phyloP scores from a whole-genome alignment of 2,888 invertebrate genomes.

The Leptothorax acervorum region DNA sequence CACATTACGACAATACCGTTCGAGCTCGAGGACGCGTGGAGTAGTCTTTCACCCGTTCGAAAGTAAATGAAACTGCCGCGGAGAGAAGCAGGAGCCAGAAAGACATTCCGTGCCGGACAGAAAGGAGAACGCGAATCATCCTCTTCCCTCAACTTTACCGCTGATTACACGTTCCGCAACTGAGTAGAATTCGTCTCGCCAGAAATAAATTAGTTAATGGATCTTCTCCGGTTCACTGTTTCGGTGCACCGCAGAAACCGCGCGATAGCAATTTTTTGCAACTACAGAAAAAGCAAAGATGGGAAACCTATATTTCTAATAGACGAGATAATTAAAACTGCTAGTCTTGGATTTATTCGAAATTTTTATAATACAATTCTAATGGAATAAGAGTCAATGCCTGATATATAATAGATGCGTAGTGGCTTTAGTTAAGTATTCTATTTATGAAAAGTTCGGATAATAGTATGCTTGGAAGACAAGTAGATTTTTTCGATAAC shows the following conservation, averaged over 20 bases:
- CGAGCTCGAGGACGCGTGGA: conserved; percentile 71
- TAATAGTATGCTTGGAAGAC: not conserved
- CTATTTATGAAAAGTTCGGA: not conserved
- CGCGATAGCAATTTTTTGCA: conserved; percentile 9
- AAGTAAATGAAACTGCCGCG: conserved; percentile 64
- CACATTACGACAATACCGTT: conserved; percentile 78
- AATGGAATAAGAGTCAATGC: not conserved
- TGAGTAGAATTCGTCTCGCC: conserved; percentile 74
- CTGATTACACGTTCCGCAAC: conserved; percentile 77
- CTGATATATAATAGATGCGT: not conserved
- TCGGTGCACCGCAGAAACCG: conserved; percentile 5
- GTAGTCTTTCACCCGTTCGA: conserved; percentile 45
- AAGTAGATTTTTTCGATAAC: not conserved
- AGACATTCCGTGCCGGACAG: conserved; percentile 30
- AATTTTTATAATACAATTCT: not conserved
- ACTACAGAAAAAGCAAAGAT: not conserved
- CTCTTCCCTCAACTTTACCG: conserved; percentile 58
- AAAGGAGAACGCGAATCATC: conserved; percentile 58
- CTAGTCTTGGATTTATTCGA: not conserved
- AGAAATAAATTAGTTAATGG: conserved; percentile 79
- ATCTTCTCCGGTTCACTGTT: conserved; percentile 58
- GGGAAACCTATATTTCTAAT: not conserved
- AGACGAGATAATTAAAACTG: not conserved
- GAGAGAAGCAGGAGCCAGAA: conserved; percentile 2
- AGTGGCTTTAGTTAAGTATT: not conserved